Evolutionary conservation across 2,888 invertebrate species (phyloP), one percentile per base, ranked within the genome.

Genomic region (Acleris laterana): DNA sequence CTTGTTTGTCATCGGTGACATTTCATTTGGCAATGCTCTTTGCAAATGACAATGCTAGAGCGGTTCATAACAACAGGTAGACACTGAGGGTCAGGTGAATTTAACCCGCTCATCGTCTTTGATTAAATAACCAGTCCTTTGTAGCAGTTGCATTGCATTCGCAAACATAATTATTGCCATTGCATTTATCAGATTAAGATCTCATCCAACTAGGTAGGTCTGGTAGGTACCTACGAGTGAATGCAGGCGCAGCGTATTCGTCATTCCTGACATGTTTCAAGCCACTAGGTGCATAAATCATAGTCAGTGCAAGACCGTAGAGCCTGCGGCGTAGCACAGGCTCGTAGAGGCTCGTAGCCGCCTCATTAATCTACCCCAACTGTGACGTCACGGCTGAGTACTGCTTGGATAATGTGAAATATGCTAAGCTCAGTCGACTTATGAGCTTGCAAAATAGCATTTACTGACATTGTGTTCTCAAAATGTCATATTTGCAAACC

Each of bases 1-100:
- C 48, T 25, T 62, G 66, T 66, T 62, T 75, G 69, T 71, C 75
- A 70, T 59, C 60, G 53, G 60, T 60, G 60, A 56, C 63, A 56
- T 56, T 69, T 60, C 25, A 51, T 28, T 3, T 58, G 65, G 61
- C 65, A 65, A 63, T 69, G 69, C 69, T 57, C 65, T 65, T 65
- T 65, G 60, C 42, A 32, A 58, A 25, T 59, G 59, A 59, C 48
- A 28, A 17, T 17, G 53, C 48, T 49, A 44, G 48, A 52, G 58
- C 63, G 44, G 57, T 22, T 22, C 20, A 52, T 49, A 59, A 49
- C 59, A 55, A 53, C 53, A 17, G 17, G 19, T 19, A 19, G 55
- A 5, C 7, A 13, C 16, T 49, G 59, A 61, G 50, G 65, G 44
- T 17, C 65, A 51, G 58, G 55, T 65, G 56, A 49, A 61, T 50